Evolutionary conservation across 2,888 invertebrate species (phyloP).

Genomic region (Sphinx pinastri): DNA sequence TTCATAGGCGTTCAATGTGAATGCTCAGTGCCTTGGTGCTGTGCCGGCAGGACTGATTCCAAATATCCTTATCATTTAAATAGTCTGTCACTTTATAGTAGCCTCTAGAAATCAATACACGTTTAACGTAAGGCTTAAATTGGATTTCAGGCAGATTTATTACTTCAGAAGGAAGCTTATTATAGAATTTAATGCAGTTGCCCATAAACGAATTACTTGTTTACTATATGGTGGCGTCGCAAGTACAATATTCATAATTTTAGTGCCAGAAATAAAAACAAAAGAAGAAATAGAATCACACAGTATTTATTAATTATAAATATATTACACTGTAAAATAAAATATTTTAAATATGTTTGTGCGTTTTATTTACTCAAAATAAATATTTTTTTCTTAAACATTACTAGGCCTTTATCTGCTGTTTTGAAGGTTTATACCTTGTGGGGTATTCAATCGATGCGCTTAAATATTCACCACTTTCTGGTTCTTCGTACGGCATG

Average conservation of each 20-base stretch:
- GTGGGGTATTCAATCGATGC: constrained; percentile 56
- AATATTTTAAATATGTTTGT: constrained; percentile 8
- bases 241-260: background rate
- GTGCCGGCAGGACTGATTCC: too few relatives aligned
- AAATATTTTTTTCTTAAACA: background rate
- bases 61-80: too few relatives aligned
- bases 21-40: too few relatives aligned
- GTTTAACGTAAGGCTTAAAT: too few relatives aligned
- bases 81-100: too few relatives aligned
- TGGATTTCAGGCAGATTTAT: too few relatives aligned
- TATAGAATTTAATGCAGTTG: too few relatives aligned
- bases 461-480: constrained; percentile 53
- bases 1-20: too few relatives aligned
- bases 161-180: too few relatives aligned
- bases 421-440: constrained; percentile 41
- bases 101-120: too few relatives aligned
- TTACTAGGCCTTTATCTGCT: background rate
- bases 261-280: background rate
- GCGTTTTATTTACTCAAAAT: background rate
- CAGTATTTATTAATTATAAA: constrained; percentile 3
- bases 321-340: constrained; percentile 7
- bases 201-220: too few relatives aligned
- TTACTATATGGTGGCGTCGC: too few relatives aligned
- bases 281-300: background rate
- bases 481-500: constrained; percentile 48